Evolutionary conservation across 2,888 invertebrate genomes (phyloP), one percentile per base, ranked within the genome.

Genomic region (Agrochola lota): DNA sequence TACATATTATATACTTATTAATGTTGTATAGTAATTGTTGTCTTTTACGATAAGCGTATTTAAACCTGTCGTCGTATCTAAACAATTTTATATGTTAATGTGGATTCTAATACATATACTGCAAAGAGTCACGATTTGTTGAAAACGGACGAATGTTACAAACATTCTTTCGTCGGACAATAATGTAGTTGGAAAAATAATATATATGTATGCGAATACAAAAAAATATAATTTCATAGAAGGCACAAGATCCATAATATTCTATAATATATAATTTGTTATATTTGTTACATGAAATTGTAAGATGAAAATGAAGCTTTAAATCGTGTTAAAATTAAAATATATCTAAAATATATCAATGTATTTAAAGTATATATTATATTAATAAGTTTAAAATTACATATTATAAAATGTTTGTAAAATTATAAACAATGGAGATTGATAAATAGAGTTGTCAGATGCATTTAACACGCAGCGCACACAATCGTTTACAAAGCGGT

Each of bases 271-370:
- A 90, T 91, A 85, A 84, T 85, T 88, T 89, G 86, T 91, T 89
- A 88, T 92, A 90, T 78, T 74, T 90, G 86, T 91, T 89, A 89
- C 85, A 91, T 90, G 85, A 91, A 92, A 91, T 93, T 93, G 86
- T 96, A 95, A 95, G 94, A 93, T 93, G 92, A 94, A 95, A 95
- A 93, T 89, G 90, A 95, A 96, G 96, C 96, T 96, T 96, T 96
- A 96, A 96, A 95, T 96, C 95, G 95, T 94, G 91, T 94, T 94
- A 95, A 91, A 92, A 92, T 91, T 89, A 89, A 91, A 92, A 88
- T 91, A 88, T 88, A 85, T 87, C 86, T 84, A 85, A 88, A 89
- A 82, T 87, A 85, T 90, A 85, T 87, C 85, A 87, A 59, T 86
- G 80, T 84, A 84, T 81, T 85, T 80, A 83, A 85, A 83, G 74